A percentile compares a stretch with the other conserved stretches of the same genome.
Evolutionary conservation across 2,797 vertebrate genomes (phyloP).

Genomic region (Neostethus bicornis): DNA sequence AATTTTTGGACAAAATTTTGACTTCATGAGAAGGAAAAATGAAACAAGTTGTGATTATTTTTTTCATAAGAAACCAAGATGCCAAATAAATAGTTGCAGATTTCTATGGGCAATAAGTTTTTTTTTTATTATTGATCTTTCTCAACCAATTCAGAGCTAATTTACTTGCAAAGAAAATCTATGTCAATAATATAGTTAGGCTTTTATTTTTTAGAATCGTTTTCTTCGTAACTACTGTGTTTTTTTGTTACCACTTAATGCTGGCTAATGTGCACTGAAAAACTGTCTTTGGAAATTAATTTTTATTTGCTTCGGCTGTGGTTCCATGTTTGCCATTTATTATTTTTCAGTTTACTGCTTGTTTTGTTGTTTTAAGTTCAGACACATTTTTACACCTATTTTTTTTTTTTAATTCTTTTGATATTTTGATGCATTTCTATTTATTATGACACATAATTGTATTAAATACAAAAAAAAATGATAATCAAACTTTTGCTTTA

Average conservation of each 20-base stretch:
- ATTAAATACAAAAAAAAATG: constrained; percentile 18
- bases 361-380: constrained; percentile 18
- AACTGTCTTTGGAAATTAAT: constrained; percentile 17
- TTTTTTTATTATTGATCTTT: constrained; percentile 2
- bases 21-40: constrained; percentile 19
- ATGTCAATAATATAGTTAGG: too few relatives aligned
- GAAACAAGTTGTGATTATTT: background rate
- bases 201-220: constrained; percentile 11
- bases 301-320: constrained; percentile 17
- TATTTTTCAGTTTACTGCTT: background rate
- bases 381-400: background rate
- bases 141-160: constrained; percentile 7
- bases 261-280: constrained; percentile 57
- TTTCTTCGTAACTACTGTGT: constrained; percentile 53
- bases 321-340: constrained; percentile 12
- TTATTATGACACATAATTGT: constrained; percentile 35
- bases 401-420: constrained; percentile 21
- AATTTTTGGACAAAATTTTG: constrained; percentile 11
- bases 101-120: background rate
- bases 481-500: constrained; percentile 43
- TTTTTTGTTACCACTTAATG: constrained; percentile 58
- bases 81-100: constrained; percentile 12
- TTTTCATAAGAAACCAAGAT: constrained; percentile 15
- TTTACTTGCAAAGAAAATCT: too few relatives aligned
- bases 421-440: constrained; percentile 29